A percentile compares a stretch with the other conserved stretches of the same genome.
phyloP scores from a whole-genome alignment of 2,113 vertebrate species.

The Syrmaticus mikado region DNA sequence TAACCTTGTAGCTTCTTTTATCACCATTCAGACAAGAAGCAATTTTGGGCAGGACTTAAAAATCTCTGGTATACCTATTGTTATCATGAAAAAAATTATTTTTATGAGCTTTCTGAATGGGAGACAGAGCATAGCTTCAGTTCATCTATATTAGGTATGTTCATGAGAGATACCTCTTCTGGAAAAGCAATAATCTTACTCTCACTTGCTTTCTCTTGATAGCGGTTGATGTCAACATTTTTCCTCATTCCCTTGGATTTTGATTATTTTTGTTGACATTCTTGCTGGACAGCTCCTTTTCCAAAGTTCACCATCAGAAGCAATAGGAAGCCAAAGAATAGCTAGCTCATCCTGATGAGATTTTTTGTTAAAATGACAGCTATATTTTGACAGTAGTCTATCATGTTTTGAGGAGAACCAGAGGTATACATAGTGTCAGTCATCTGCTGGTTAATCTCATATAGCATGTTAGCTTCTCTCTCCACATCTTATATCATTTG shows the following conservation, averaged over 20 bases:
- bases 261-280: background rate
- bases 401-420: background rate
- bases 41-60: background rate
- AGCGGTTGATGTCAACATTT: background rate
- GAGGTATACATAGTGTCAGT: background rate
- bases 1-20: background rate
- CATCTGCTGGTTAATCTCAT: background rate
- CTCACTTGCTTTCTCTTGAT: background rate
- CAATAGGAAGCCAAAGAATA: background rate
- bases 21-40: background rate
- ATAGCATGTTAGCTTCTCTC: background rate
- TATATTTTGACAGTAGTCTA: background rate
- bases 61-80: background rate
- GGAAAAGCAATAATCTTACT: background rate
- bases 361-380: background rate
- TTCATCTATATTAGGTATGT: background rate
- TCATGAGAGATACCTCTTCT: background rate
- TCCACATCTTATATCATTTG: background rate
- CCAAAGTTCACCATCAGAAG: background rate
- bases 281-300: slow-evolving; percentile 66
- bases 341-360: background rate
- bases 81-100: background rate
- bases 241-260: background rate
- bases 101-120: background rate
- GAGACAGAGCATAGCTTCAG: background rate